Evolutionary conservation across 2,888 invertebrate species (phyloP), one percentile per base, ranked within the genome.

Genomic region (Cecidostiba fungosa): DNA sequence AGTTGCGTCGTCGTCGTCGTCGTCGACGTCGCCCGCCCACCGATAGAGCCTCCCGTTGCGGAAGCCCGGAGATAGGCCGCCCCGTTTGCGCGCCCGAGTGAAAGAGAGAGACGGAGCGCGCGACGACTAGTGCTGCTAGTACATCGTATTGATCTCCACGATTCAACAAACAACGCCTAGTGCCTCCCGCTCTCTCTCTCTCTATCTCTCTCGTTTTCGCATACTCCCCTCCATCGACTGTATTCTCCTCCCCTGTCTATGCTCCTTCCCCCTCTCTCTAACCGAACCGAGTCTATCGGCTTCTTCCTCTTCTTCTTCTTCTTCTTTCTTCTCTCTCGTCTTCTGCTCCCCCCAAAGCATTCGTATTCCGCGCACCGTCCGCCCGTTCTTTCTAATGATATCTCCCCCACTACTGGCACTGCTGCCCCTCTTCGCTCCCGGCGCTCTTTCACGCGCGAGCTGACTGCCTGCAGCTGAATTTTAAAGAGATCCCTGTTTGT

Each of bases 131-230:
- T 59, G 54, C 54, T 23, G 32, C 26, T 62, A 80, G 89, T 89
- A 88, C 89, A 89, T 90, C 90, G 92, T 92, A 92, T 92, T 92
- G 92, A 92, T 92, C 92, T 82, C 88, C 86, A 90, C 91, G 91
- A 91, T 92, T 92, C 92, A 91, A 91, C 92, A 92, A 92, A 92
- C 92, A 92, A 91, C 91, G 91, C 91, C 92, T 91, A 90, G 90
- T 90, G 89, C 90, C 90, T 88, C 90, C 89, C 88, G 80, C 89
- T 89, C 87, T 87, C 86, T 86, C 87, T 77, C 87, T 66, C 50
- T 83, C 86, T 77, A 86, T 87, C 84, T 87, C 82, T 77, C 79
- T 59, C 54, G 54, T 82, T 32, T 77, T 50, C 66, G 14, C 50
- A 47, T 26, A 14, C 50, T 50, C 79, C 66, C 10, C 66, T 29